Evolutionary conservation across 2,888 invertebrate genomes (phyloP), one percentile per base, ranked within the genome.

Genomic region (Sinodicranocentrus sp.): DNA sequence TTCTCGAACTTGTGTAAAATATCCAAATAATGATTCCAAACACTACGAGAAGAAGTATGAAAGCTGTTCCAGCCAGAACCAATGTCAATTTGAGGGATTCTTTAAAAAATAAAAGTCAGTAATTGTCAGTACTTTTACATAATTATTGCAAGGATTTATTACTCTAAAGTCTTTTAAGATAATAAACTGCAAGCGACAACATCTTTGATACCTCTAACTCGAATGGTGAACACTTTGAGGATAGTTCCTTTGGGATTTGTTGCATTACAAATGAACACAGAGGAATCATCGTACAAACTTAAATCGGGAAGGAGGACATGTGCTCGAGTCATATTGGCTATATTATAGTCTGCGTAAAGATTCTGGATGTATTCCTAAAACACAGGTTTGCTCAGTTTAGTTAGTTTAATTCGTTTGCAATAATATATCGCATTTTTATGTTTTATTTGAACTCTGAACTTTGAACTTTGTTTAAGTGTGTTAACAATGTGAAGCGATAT

Each of bases 261-360:
- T 2, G 86, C 86, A 77, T 86, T 86, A 52, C 86, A 86, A 1
- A 84, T 59, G 25, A 85, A 86, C 25, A 84, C 59, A 13, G 78
- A 33, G 13, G 65, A 68, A 43, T 84, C 76, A 59, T 86, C 86
- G 28, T 76, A 78, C 15, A 78, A 19, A 2, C 72, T 44, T 1
- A 85, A 33, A 6, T 85, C 84, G 1, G 44, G 33, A 5, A 86
- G 68, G 2, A 61, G 25, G 13, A 86, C 68, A 52, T 44, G 73
- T 1, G 82, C 73, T n/a, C 70, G 68, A 0, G 86, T 85, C 2
- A 84, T 19, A 39, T 86, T 86, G 0, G 71, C 59, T 3, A 59
- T 33, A 15, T 43, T 84, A 2, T 54, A 52, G 59, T 85, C 85
- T n/a, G 70, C 54, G 5, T 25, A 26, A 17, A 79, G 39, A 43